A percentile compares a stretch with the other conserved stretches of the same genome.
Conservation (phyloP, 2,888 invertebrate species). For the Zele albiditarsus region DNA sequence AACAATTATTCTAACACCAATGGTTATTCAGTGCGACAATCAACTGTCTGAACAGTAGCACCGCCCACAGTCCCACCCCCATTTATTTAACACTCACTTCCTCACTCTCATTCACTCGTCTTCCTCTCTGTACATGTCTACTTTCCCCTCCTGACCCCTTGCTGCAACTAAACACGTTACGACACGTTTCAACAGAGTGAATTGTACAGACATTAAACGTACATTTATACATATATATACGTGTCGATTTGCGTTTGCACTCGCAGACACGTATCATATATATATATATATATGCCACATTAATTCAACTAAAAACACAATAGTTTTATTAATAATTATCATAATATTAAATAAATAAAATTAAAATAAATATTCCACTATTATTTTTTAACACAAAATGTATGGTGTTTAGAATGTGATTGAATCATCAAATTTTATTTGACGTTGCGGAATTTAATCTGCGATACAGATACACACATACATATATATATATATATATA, state of each 20-base stretch:
- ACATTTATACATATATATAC: too few relatives aligned
- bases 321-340: too few relatives aligned
- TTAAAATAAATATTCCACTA: too few relatives aligned
- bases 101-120: neutral
- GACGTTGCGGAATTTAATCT: conserved; percentile 8
- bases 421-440: conserved; percentile 9
- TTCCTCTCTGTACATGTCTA: neutral
- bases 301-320: too few relatives aligned
- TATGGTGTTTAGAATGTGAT: neutral
- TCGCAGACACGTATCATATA: too few relatives aligned
- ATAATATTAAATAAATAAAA: neutral
- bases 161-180: neutral
- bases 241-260: too few relatives aligned
- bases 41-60: neutral
- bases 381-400: too few relatives aligned
- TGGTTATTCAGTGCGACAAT: neutral
- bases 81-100: neutral
- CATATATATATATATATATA: neutral
- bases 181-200: too few relatives aligned
- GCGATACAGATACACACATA: too few relatives aligned
- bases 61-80: neutral
- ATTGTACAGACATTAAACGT: too few relatives aligned
- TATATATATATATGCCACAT: too few relatives aligned
- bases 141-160: neutral
- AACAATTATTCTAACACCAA: neutral